Percentiles rank a stretch among this genome's conserved stretches.
Conservation (phyloP, 2,113 vertebrate genomes). For the Lonchura striata region DNA sequence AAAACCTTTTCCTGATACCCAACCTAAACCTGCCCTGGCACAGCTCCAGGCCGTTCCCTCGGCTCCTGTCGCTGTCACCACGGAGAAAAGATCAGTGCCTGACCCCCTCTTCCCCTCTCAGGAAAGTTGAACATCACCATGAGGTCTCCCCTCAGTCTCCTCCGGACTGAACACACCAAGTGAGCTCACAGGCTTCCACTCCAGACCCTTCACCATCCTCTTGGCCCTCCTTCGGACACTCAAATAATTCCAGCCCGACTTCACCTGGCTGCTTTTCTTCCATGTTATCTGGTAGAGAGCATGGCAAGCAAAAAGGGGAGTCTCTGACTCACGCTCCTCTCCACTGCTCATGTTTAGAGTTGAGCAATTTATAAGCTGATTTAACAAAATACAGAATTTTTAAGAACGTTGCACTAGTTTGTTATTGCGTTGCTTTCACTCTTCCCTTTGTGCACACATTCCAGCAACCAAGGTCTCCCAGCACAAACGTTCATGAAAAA, state of each 20-base stretch:
- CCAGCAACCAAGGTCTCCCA: background rate
- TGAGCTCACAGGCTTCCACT: accelerated
- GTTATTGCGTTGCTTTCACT: background rate
- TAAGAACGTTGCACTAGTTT: background rate
- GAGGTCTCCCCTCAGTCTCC: background rate
- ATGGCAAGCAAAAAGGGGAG: background rate
- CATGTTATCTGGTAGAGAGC: accelerated
- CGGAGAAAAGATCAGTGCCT: no score
- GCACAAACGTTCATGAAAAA: background rate
- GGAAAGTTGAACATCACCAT: accelerated
- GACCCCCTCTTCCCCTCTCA: no score
- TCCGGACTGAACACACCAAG: background rate
- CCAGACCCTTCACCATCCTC: background rate
- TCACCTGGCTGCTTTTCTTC: background rate
- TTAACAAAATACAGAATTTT: background rate
- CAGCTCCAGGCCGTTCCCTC: accelerated
- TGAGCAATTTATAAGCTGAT: background rate
- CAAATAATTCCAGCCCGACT: background rate
- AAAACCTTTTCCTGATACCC: no score
- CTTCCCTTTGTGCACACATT: background rate
- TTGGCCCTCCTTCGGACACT: background rate
- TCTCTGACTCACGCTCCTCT: background rate
- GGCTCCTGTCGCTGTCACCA: no score
- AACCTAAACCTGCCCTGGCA: background rate
- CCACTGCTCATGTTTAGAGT: background rate